Conservation (phyloP, 2,113 vertebrate species). For the Colius striatus region DNA sequence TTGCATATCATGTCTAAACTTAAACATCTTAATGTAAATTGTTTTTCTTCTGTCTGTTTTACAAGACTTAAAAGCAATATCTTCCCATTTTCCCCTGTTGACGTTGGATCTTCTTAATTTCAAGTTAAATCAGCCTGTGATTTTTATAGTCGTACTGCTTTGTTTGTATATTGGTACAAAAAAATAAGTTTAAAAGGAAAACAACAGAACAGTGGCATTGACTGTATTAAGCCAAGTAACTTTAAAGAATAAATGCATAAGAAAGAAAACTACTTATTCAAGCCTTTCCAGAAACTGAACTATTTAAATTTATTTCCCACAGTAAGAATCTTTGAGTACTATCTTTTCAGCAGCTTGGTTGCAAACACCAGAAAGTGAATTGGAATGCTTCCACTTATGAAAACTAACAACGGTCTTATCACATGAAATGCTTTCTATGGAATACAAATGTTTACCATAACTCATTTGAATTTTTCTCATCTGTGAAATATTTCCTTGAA, state of each 20-base stretch:
- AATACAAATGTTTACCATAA: conserved; percentile 14
- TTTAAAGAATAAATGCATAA: conserved; percentile 49
- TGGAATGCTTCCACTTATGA: conserved; percentile 3
- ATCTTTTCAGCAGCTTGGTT: conserved; percentile 34
- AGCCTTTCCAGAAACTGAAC: conserved; percentile 36
- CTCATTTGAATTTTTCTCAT: conserved; percentile 20
- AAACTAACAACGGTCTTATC: not conserved
- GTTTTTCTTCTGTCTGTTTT: not conserved
- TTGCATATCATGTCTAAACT: not conserved
- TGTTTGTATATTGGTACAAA: conserved; percentile 16
- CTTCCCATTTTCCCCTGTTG: not conserved
- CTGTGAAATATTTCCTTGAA: conserved; percentile 4
- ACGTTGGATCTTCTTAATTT: not conserved
- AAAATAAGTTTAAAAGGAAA: conserved; percentile 29
- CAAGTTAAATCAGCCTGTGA: not conserved
- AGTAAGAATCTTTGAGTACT: conserved; percentile 18
- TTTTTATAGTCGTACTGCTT: not conserved
- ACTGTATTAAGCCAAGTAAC: conserved; percentile 25
- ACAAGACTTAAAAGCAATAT: not conserved
- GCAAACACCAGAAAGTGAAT: conserved; percentile 34
- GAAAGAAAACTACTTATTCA: conserved; percentile 34
- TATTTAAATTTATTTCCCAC: conserved; percentile 32
- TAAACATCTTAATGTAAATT: not conserved
- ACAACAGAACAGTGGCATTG: conserved; percentile 4
- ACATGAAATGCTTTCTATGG: not conserved